Evolutionary conservation across 2,888 invertebrate species (phyloP).

Genomic region (Synanthedon tipuliformis): DNA sequence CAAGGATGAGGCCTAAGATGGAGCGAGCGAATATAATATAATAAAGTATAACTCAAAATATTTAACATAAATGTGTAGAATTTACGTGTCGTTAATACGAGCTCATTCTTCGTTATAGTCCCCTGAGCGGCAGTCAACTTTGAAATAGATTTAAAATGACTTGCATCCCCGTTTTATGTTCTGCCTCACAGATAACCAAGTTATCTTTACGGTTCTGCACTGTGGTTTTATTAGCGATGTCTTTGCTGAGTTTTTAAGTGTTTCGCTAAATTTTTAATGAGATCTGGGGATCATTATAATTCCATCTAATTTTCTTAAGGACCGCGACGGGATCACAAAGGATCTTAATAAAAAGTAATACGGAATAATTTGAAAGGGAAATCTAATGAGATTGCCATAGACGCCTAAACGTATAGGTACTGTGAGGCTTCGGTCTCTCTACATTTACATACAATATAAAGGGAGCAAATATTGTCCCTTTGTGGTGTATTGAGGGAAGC

Average conservation of each 20-base stretch:
- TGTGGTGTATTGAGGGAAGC: constrained; percentile 1
- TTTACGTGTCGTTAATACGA: too few species aligned
- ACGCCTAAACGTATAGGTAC: constrained; percentile 4
- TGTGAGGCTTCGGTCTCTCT: background rate
- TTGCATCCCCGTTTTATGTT: constrained; percentile 17
- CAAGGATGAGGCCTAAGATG: too few species aligned
- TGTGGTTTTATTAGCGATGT: background rate
- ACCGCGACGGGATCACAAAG: background rate
- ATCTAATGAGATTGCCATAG: constrained; percentile 9
- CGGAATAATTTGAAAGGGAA: constrained; percentile 7
- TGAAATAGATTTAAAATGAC: constrained; percentile 21
- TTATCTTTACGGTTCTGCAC: background rate
- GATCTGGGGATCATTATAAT: too few species aligned
- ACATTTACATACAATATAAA: background rate
- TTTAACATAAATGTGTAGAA: too few species aligned
- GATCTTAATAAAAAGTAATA: constrained; percentile 12
- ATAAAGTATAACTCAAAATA: too few species aligned
- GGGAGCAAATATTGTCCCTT: background rate
- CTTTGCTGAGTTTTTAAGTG: background rate
- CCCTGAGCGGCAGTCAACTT: constrained; percentile 19
- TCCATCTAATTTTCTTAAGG: too few species aligned
- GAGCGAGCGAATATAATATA: too few species aligned
- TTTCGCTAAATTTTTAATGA: too few species aligned
- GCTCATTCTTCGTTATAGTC: constrained; percentile 2
- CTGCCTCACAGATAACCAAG: constrained; percentile 16